Conservation (phyloP, 2,888 invertebrate genomes). For the Phortica okadai region DNA sequence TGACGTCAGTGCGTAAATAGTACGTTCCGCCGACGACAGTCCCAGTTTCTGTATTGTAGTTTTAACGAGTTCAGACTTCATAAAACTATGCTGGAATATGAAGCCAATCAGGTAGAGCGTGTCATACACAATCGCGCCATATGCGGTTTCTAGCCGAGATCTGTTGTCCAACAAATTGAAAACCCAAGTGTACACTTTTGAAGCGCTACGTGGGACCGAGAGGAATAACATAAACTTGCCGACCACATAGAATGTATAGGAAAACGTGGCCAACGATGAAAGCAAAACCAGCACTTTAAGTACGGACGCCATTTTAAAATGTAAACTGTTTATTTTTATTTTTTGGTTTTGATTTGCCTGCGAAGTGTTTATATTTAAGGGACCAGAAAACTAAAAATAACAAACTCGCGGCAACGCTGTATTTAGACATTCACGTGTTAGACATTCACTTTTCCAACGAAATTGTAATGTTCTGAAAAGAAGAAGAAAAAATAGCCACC, state of each 20-base stretch:
- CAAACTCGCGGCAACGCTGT: no score
- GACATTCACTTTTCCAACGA: background rate
- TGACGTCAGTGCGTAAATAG: conserved; percentile 78
- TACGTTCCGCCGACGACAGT: conserved; percentile 76
- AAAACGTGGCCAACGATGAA: conserved; percentile 76
- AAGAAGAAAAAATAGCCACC: background rate
- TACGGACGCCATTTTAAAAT: conserved; percentile 63
- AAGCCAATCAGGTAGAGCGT: conserved; percentile 78
- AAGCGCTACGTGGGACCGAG: conserved; percentile 76
- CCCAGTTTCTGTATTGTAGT: conserved; percentile 74
- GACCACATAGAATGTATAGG: conserved; percentile 78
- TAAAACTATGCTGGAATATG: conserved; percentile 79
- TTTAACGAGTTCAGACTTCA: conserved; percentile 78
- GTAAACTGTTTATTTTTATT: background rate
- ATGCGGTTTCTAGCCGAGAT: conserved; percentile 72
- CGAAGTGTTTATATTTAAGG: background rate
- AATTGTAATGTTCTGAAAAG: background rate
- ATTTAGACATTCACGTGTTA: no score
- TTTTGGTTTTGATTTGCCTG: background rate
- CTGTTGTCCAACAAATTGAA: conserved; percentile 74
- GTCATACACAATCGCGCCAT: conserved; percentile 76
- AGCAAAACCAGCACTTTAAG: conserved; percentile 68
- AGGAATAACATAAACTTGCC: conserved; percentile 79
- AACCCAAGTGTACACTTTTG: conserved; percentile 70
- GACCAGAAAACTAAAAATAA: background rate